These are phyloP conservation scores for Colletes collaris DNA, from an alignment of 2,888 invertebrate genomes.

Conservation along the genomic window DNA sequence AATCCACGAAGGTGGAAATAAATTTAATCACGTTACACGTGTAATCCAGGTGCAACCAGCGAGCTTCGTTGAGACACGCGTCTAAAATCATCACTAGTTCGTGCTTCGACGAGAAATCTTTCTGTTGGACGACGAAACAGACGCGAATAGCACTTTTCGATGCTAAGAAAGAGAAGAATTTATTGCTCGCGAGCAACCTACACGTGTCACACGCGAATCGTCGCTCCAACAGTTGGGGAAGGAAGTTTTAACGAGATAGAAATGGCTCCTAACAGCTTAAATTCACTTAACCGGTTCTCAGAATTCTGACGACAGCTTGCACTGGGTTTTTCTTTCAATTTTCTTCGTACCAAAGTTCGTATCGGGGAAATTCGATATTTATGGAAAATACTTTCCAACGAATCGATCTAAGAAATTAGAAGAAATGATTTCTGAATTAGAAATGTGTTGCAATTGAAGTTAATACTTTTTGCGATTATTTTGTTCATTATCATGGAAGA, in stretches of 20 bases:
- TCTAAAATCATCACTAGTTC: conserved; percentile 61
- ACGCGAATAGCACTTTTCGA: not conserved
- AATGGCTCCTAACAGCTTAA: conserved; percentile 20
- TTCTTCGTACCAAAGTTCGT: not conserved
- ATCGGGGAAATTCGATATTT: not conserved
- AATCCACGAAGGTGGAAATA: conserved; percentile 46
- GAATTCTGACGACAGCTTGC: not conserved
- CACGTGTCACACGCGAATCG: conserved; percentile 23
- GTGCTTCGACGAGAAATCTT: conserved; percentile 41
- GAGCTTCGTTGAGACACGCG: conserved; percentile 23
- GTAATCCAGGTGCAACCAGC: conserved; percentile 53
- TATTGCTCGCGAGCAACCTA: not conserved
- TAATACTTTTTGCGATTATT: no score
- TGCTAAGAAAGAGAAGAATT: not conserved
- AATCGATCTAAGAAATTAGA: no score
- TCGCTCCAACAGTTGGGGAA: conserved; percentile 10
- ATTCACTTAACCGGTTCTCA: not conserved
- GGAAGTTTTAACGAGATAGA: conserved; percentile 55
- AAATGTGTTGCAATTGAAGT: no score
- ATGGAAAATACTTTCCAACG: not conserved
- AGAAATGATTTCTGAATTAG: no score
- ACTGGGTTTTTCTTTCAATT: not conserved
- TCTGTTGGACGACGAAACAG: not conserved
- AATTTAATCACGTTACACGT: conserved; percentile 66
- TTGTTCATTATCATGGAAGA: no score